Evolutionary conservation across 2,113 vertebrate species (phyloP), one percentile per base, ranked within the genome.

Genomic region (Bolborhynchus lineola): DNA sequence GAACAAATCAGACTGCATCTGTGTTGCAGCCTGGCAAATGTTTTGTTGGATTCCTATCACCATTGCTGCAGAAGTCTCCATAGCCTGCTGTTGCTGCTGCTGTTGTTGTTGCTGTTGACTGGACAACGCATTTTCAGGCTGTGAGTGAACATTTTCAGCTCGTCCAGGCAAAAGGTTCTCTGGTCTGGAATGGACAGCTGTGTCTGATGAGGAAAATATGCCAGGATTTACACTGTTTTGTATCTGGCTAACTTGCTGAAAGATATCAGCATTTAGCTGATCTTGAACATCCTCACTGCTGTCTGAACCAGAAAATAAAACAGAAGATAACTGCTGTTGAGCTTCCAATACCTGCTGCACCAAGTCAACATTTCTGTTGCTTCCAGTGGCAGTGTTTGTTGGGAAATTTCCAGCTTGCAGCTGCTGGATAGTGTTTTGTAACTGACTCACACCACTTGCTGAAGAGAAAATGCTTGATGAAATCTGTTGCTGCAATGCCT

Each of bases 401-500:
- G 97, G 98, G 88, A 98, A 99, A 63, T 96, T 99, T 50, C 99
- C 98, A 16, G 99, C 98, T 89, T 99, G 99, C 77, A 99, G 98
- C 74, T 99, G 99, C 83, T 99, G 98, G 79, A 99, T 99, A 8
- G 99, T 99, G 90, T 98, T 99, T 96, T 99, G 99, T 31, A 99
- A 97, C 96, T 99, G 99, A 46, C 98, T 98, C 71, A 99, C 99
- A 8, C 99, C 96, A 0, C 86, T 98, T 20, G 99, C 98, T 7
- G 98, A 96, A 3, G 99, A 98, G 77, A 98, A 99, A 75, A 99
- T 98, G 83, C 98, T 97, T 0, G 99, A 98, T 14, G 99, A 98
- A 49, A 99, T 98, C 93, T 98, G 98, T 60, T 98, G 99, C 92
- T 99, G 99, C 64, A 98, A 76, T 11, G 98, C 98, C 95, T 99